Base-by-base conservation (phyloP, 2,113 vertebrate species). In the mouse (Mus musculus) region DNA sequence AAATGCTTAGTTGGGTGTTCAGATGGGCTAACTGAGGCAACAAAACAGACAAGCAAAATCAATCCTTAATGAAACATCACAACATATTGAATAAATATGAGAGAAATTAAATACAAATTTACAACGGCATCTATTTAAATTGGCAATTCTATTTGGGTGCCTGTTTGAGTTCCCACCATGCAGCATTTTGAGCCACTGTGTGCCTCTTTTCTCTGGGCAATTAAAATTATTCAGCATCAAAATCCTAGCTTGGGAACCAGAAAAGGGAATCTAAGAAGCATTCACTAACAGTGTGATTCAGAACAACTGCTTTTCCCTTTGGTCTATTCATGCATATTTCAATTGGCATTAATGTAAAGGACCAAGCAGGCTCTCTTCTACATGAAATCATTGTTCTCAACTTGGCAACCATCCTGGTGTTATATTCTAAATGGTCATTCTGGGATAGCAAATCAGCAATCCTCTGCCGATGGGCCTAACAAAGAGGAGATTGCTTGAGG, bases 221-320 rank as follows among this genome's bases (percentile, higher is more conserved):
- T 98, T 97, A 97, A 96, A 97, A 96, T 98, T 96, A 98, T 97
- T 97, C 96, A 97, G 95, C 93, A 97, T 97, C 94, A 96, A 75
- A 97, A 95, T 96, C 82, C 95, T 87, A 96, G 93, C 93, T 92
- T 84, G 92, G 94, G 54, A 87, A 95, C 96, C 65, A 97, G 93
- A 97, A 91, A 97, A 96, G 95, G 82, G 95, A 97, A 93, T 92
- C 90, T 92, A 94, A 97, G 96, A 96, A 94, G 91, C 96, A 90
- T 96, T 97, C 93, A 94, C 93, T 94, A 96, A 84, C 85, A 96
- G 87, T 96, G 87, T 88, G 95, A 97, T 97, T 97, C 87, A 94
- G 94, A 97, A 94, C 87, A 97, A 97, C 94, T 95, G 95, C 93
- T 96, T 96, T 94, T 78, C 93, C 95, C 39, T 6, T 39, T 97